Evolutionary conservation across 1,140 invertebrate genomes (phyloP).

Genomic region (Chrysopa pallens): DNA sequence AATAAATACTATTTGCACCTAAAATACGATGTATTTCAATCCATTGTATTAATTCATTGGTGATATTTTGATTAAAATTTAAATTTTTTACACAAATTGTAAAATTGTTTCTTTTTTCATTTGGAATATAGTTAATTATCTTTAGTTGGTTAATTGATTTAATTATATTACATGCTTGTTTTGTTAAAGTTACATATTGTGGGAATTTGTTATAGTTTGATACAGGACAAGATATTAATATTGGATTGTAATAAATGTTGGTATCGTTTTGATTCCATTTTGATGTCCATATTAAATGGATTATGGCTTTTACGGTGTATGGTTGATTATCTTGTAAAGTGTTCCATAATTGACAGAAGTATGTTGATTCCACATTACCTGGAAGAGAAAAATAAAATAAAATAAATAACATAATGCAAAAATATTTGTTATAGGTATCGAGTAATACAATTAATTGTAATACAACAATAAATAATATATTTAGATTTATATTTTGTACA

Average conservation of each 20-base stretch:
- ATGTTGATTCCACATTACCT: no score
- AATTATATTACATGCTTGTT: constrained; percentile 2
- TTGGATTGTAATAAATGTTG: constrained; percentile 11
- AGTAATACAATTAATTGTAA: no score
- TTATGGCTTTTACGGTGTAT: constrained; percentile 9
- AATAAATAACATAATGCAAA: no score
- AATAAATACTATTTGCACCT: constrained; percentile 40
- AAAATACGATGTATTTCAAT: constrained; percentile 44
- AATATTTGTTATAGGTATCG: no score
- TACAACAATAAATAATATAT: no score
- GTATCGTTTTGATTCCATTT: constrained; percentile 12
- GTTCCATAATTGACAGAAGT: no score
- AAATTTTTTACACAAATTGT: constrained; percentile 55
- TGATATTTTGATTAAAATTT: constrained; percentile 41
- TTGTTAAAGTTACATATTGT: constrained; percentile 1
- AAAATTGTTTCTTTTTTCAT: constrained; percentile 24
- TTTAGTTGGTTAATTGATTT: constrained; percentile 4
- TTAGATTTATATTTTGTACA: no score
- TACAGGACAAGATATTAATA: constrained; percentile 14
- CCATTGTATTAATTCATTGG: constrained; percentile 42
- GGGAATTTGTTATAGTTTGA: constrained; percentile 1
- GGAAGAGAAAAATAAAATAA: no score
- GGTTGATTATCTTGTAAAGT: constrained; percentile 3
- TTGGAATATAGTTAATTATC: not conserved
- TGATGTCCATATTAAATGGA: constrained; percentile 11